Base-by-base conservation (phyloP, 1,140 invertebrate species). In the Melitaea cinxia region DNA sequence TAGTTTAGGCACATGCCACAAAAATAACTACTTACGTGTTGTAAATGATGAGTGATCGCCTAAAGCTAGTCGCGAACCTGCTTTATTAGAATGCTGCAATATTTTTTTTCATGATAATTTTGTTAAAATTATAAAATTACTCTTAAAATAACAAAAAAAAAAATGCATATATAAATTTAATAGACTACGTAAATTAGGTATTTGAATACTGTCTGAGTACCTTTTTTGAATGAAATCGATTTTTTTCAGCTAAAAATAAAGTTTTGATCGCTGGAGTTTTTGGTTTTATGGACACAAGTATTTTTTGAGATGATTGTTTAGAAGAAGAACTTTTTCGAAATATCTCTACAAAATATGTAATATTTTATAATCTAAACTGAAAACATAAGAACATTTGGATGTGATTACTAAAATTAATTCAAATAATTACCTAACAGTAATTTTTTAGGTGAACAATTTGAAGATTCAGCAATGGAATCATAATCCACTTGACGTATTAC, bases 171-270 rank as follows among this genome's bases (percentile, higher is more conserved):
- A 6, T 2, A 26, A 26, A 26, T 26, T 26, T 2, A 26, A 4
- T 4, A 26, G 6, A 26, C n/a, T n/a, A n/a, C n/a, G n/a, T n/a
- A n/a, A n/a, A n/a, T n/a, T n/a, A n/a, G n/a, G n/a, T n/a, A n/a
- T n/a, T n/a, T n/a, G n/a, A 30, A 4, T 30, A 30, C 4, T 4
- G 28, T 30, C 28, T 30, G 9, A 4, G 28, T 65, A 83, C 83
- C 75, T 78, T 84, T 70, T 71, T 86, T 17, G 66, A 58, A 33
- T 74, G 60, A 61, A 82, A 85, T 50, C 78, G 67, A 63, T 23
- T 82, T 60, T 87, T 87, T 58, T 89, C 85, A 50, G 85, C 80
- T 17, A 85, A 73, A 54, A 83, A 89, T 52, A 89, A 54, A n/a
- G 84, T 87, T 75, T 86, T 88, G 19, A 89, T 83, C 17, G 80